Evolutionary conservation across 2,888 invertebrate species (phyloP), one percentile per base, ranked within the genome.

Genomic region (Acrobasis consociella): DNA sequence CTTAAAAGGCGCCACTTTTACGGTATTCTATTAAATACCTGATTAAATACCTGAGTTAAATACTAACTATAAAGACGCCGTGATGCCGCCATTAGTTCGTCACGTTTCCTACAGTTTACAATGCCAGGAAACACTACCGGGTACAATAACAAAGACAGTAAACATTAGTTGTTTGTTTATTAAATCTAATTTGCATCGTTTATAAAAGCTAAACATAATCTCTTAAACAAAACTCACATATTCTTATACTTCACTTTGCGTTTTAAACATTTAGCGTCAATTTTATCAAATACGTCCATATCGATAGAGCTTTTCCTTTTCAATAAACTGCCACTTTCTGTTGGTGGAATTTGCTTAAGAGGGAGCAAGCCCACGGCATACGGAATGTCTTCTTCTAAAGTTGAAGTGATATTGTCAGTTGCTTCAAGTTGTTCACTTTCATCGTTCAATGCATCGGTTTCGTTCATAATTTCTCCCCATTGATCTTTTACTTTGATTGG

Each of bases 351-450:
- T 62, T 86, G 84, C 69, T 89, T 91, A 16, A 89, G 70, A 5
- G 92, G 91, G 31, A 89, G 81, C 61, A 91, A 71, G 1, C 91
- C 91, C 9, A 92, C 91, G n/a, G 92, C 91, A 69, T 78, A 91
- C 0, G 92, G 92, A 65, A 92, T 90, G 64, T 90, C 81, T 64
- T 86, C 83, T 60, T 83, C 81, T 59, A 83, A 70, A 37, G 76
- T 76, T 9, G 77, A 69, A 64, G 71, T 74, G n/a, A 72, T 63
- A 62, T 69, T 69, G 11, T 72, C 74, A 64, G 72, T 69, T 15
- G 66, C 62, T 58, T 63, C 67, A 58, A 72, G 67, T 52, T 68
- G 67, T 64, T 76, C 73, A 70, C 83, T 87, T 69, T 85, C 84
- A 64, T 85, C 84, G 66, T 81, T 76, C 9, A 70, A 64, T 39